phyloP scores from a whole-genome alignment of 2,113 vertebrate species.

The Hippocampus barbouri region DNA sequence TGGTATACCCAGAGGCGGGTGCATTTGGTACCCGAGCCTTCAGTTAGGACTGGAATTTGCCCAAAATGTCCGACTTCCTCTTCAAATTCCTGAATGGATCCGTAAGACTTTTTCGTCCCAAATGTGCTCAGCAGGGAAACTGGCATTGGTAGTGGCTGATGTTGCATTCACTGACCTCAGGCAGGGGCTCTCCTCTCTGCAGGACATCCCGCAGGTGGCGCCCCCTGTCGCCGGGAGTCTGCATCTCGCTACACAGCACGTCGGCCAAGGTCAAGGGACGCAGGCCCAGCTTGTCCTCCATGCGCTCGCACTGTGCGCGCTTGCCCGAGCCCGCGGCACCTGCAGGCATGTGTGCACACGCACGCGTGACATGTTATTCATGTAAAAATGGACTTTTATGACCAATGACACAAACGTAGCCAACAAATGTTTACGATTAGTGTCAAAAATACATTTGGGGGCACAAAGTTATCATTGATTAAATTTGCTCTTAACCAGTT shows the following conservation, averaged over 20 bases:
- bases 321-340: slow-evolving; percentile 92
- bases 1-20: not conserved
- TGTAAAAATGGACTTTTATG: too few species aligned
- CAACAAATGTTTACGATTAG: too few species aligned
- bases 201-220: slow-evolving; percentile 76
- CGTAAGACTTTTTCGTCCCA: not conserved
- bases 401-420: too few species aligned
- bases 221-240: slow-evolving; percentile 77
- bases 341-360: slow-evolving; percentile 46
- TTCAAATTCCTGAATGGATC: not conserved
- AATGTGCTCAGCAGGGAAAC: not conserved
- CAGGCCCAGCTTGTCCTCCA: slow-evolving; percentile 82
- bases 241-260: slow-evolving; percentile 79
- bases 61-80: not conserved
- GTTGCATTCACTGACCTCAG: slow-evolving; percentile 70
- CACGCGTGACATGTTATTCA: not conserved
- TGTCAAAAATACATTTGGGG: too few species aligned
- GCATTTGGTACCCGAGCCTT: not conserved
- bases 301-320: slow-evolving; percentile 80
- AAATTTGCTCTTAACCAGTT: too few species aligned
- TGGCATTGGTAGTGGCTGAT: not conserved
- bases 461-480: too few species aligned
- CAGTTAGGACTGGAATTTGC: not conserved
- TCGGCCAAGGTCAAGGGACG: slow-evolving; percentile 72
- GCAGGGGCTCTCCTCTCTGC: slow-evolving; percentile 79